phyloP scores from a whole-genome alignment of 1,140 invertebrate genomes.

The Drosophila aff. region DNA sequence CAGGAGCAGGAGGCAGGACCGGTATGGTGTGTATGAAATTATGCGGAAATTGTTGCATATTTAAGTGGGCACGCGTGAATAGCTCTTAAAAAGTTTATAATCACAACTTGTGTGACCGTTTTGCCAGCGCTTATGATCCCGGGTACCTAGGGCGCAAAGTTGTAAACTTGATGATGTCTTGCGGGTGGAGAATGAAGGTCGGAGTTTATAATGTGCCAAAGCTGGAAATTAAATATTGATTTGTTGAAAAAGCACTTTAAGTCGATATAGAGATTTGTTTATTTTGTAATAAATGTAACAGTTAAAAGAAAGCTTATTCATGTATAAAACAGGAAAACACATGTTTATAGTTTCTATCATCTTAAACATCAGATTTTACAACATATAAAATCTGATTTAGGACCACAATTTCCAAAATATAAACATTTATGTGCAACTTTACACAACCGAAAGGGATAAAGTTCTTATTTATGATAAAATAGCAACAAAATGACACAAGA shows the following conservation, averaged over 20 bases:
- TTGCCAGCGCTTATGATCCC: constrained; percentile 10
- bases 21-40: constrained; percentile 58
- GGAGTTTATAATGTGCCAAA: not conserved
- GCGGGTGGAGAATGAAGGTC: not conserved
- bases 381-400: too few relatives aligned
- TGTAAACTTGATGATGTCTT: constrained; percentile 4
- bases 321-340: too few relatives aligned
- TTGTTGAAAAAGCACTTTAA: constrained; percentile 1
- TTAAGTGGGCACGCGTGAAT: constrained; percentile 74
- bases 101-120: constrained; percentile 45
- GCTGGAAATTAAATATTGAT: not conserved
- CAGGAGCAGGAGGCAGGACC: not conserved
- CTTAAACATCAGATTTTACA: too few relatives aligned
- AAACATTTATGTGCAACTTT: too few relatives aligned
- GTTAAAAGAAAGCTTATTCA: not conserved
- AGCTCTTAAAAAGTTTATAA: constrained; percentile 66
- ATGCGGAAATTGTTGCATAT: constrained; percentile 80
- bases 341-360: too few relatives aligned
- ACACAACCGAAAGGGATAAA: too few relatives aligned
- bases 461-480: too few relatives aligned
- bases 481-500: too few relatives aligned
- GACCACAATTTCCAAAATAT: too few relatives aligned
- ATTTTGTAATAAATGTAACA: not conserved
- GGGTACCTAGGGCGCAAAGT: not conserved
- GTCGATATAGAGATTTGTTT: not conserved